These are phyloP conservation scores for Drosophila nebulosa DNA, from an alignment of 1,140 invertebrate species.

Conservation along the genomic window DNA sequence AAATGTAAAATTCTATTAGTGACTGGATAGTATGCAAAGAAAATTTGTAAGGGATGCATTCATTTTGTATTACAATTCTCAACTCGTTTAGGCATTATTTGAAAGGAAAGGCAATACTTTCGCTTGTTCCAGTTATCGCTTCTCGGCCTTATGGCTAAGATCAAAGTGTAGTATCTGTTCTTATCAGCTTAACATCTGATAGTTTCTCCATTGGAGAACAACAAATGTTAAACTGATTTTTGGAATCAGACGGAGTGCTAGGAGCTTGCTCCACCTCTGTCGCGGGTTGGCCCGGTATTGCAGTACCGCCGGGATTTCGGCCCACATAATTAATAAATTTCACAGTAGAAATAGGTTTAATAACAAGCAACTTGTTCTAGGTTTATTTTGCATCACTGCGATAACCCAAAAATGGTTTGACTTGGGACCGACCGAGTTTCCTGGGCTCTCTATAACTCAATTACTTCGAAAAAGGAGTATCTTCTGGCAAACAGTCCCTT, in stretches of 20 bases:
- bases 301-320: conserved; percentile 81
- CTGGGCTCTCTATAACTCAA: no score
- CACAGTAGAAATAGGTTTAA: no score
- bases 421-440: no score
- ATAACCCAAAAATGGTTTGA: no score
- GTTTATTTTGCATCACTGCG: no score
- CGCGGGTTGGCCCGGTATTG: conserved; percentile 81
- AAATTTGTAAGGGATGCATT: not conserved
- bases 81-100: not conserved
- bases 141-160: conserved; percentile 81
- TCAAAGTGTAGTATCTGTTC: conserved; percentile 84
- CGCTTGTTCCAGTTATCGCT: not conserved
- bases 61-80: not conserved
- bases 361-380: no score
- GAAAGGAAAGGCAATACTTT: not conserved
- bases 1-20: not conserved
- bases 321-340: not conserved
- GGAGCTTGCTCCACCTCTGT: conserved; percentile 57
- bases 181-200: conserved; percentile 85
- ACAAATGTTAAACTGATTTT: conserved; percentile 55
- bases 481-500: no score
- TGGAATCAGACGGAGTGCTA: conserved; percentile 38
- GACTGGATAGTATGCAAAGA: not conserved
- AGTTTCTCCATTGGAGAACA: conserved; percentile 52
- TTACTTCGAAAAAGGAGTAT: no score